Base-by-base conservation (phyloP, 2,888 invertebrate species). In the Pimpla rufipes region DNA sequence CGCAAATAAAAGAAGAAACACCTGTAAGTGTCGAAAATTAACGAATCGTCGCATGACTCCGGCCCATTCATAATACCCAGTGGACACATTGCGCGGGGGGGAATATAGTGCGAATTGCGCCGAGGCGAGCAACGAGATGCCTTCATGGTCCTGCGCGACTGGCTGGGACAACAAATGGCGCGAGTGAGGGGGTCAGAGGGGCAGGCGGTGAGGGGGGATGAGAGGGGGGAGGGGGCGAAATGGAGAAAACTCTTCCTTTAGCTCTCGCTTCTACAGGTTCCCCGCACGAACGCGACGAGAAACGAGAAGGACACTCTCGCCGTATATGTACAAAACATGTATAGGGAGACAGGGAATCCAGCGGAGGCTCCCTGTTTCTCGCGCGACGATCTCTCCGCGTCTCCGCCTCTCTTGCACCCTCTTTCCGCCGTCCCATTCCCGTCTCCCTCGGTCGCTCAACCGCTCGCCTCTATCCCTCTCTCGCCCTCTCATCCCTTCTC, bases 401-500 rank as follows among this genome's bases (percentile, higher is more conserved):
- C 18, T 71, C 68, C 66, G 35, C 76, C 76, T 67, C 55, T 40
- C 70, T 40, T 37, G 35, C 18, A 1, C 50, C 21, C 55, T 76
- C 55, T 76, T 68, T 76, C 55, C 35, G 55, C 57, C 23, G 35
- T 42, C 40, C 55, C 13, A 35, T 29, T 79, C 71, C 67, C 55
- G 13, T 75, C 37, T 47, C 47, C 16, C 40, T 21, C 68, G 18
- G 37, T 23, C n/a, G n/a, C 70, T 57, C 10, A 16, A 52, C 35
- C 57, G 21, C 50, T 74, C 57, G 29, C 16, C 23, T 16, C 66
- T 52, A 35, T 11, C n/a, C 47, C 79, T 67, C 80, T 81, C 82
- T 59, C 45, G 42, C 50, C 37, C 42, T 50, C 21, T 45, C 66
- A 64, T 71, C 40, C 74, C 83, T 76, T 77, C 84, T 85, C 74